Base-by-base conservation (phyloP, 2,797 vertebrate species). In the Emydoidea blandingii region DNA sequence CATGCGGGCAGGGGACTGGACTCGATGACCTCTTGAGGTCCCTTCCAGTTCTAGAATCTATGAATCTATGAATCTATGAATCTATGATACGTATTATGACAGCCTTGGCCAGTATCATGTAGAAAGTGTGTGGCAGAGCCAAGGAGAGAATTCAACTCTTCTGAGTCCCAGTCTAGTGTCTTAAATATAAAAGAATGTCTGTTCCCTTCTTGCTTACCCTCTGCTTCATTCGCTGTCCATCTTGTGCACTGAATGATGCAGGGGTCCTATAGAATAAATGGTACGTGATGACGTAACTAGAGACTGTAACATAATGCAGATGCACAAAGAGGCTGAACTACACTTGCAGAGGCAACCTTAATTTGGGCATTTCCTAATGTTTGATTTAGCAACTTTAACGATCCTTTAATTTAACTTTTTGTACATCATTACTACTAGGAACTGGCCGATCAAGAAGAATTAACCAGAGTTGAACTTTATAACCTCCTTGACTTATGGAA, bases 261-360 rank as follows among this genome's bases (percentile, higher is more conserved):
- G 52, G 3, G 4, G 85, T 85, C 53, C 92, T 68, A 53, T 78
- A 94, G 29, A 86, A 85, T 1, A 0, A 81, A 25, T 1, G 1
- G 1, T 2, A 31, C 3, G 12, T 16, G 8, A 0, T 1, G 12
- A 44, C 0, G 0, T 0, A 2, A 6, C 8, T 18, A 41, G 62
- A 92, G 57, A 59, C 23, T 94, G 81, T 5, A 89, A 68, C 65
- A 81, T 81, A 0, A 74, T 0, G 4, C 12, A 44, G n/a, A 78
- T 11, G 18, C 37, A 81, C 12, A 5, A 62, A 56, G 76, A 25
- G 1, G 6, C 29, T 86, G 41, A 87, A 59, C 21, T 14, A 4
- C 8, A 80, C 16, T 12, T 14, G 14, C 0, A 0, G 0, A 0
- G 89, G 31, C 81, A 78, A 65, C 31, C 16, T 31, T 41, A 34